phyloP scores from a whole-genome alignment of 2,888 invertebrate genomes.

The Julus scandinavius region DNA sequence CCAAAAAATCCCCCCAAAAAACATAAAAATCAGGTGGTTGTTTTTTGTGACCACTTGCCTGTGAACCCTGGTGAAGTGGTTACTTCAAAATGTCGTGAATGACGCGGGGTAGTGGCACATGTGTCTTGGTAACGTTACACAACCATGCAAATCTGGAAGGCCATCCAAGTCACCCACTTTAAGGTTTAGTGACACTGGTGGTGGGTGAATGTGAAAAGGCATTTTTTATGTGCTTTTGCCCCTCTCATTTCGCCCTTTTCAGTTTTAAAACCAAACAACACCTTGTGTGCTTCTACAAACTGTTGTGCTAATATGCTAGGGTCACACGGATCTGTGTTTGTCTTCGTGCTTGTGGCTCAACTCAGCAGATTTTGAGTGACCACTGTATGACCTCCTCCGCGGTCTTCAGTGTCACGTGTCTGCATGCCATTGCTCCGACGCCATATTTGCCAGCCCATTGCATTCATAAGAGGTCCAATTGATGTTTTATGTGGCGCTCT shows the following conservation, averaged over 20 bases:
- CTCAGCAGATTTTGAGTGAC: neutral
- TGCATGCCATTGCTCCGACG: slow-evolving; percentile 12
- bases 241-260: neutral
- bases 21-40: neutral
- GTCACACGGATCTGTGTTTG: neutral
- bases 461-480: neutral
- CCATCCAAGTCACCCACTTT: neutral
- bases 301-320: neutral
- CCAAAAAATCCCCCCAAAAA: neutral
- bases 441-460: slow-evolving; percentile 23
- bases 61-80: neutral
- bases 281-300: neutral
- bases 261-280: neutral
- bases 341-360: neutral
- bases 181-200: neutral
- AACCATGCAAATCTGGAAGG: neutral
- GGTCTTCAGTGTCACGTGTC: neutral
- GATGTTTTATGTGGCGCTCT: slow-evolving; percentile 1
- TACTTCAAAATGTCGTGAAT: neutral
- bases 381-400: neutral
- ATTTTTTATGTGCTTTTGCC: neutral
- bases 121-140: neutral
- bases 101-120: neutral
- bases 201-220: neutral
- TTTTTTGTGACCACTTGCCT: too few species aligned